Base-by-base conservation (phyloP, 1,140 invertebrate genomes). In the Cardiocondyla obscurior region DNA sequence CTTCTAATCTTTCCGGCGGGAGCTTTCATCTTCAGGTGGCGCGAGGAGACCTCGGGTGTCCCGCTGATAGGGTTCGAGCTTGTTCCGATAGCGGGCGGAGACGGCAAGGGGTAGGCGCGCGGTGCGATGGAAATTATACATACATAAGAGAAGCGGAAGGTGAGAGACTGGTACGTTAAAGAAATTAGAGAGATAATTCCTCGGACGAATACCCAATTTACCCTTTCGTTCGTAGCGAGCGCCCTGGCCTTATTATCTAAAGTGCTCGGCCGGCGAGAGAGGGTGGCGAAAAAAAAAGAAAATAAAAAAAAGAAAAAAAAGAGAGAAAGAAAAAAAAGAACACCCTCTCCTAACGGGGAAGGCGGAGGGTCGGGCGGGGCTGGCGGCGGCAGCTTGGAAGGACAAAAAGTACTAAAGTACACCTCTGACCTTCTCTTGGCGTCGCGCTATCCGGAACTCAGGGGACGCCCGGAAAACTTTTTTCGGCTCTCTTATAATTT, bases 101-200 rank as follows among this genome's bases (percentile, higher is more conserved):
- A n/a, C n/a, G 62, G 57, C 14, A 22, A 16, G 28, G 74, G 46
- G 25, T 46, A 33, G 14, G 30, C 39, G 57, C 73, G 73, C 73
- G 46, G 36, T 69, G 62, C 84, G 86, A 88, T 88, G 84, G 70
- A 89, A 89, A 88, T 89, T 89, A 85, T 85, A 86, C 82, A 81
- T 83, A 88, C 81, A 89, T 89, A 89, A 89, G 87, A 86, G 87
- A 57, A 88, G 65, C 60, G 79, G 81, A 85, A 89, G 87, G 84
- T 84, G 87, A 86, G 87, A 84, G 87, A 88, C 87, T 76, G 81
- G 81, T 81, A 88, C 90, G 92, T 91, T 94, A 94, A 94, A 94
- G 92, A 94, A 94, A 94, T 94, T 94, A 94, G 92, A 94, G 93
- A 91, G 93, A 94, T 94, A 94, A 94, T 94, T 94, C 92, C 92